Conservation (phyloP, 2,113 vertebrate genomes). For the Cyprinodon variegatus region DNA sequence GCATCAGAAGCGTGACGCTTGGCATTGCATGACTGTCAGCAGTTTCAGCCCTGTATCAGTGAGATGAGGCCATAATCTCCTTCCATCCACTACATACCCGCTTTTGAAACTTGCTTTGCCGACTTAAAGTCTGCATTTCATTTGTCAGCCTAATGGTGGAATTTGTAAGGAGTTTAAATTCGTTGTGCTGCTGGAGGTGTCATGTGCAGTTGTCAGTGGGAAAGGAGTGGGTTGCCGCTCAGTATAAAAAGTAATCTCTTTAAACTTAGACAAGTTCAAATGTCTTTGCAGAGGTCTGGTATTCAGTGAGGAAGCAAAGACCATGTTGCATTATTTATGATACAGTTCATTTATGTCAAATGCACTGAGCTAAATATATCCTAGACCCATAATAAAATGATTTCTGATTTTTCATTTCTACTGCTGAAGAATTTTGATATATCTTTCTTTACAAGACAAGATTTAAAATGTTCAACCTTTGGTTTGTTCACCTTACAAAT, state of each 20-base stretch:
- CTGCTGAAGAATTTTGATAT: neutral
- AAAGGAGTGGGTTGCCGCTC: slow-evolving; percentile 31
- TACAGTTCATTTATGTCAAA: slow-evolving; percentile 1
- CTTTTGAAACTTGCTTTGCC: slow-evolving; percentile 62
- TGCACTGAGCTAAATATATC: neutral
- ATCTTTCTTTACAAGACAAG: neutral
- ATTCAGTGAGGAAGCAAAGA: slow-evolving; percentile 10
- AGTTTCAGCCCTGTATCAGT: slow-evolving; percentile 49
- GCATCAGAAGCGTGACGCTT: slow-evolving; percentile 67
- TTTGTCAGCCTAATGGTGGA: slow-evolving; percentile 78
- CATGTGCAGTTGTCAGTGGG: slow-evolving; percentile 48
- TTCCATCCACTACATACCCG: slow-evolving; percentile 64
- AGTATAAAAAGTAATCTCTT: slow-evolving; percentile 55
- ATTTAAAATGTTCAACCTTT: neutral
- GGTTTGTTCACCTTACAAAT: neutral
- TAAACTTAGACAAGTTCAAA: slow-evolving; percentile 51
- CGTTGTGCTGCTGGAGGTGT: slow-evolving; percentile 55
- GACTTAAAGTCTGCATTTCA: slow-evolving; percentile 72
- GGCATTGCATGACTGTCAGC: slow-evolving; percentile 66
- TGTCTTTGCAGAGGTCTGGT: slow-evolving; percentile 12
- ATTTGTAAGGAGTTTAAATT: slow-evolving; percentile 75
- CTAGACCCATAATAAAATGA: neutral
- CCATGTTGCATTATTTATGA: slow-evolving; percentile 4
- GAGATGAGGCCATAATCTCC: slow-evolving; percentile 72
- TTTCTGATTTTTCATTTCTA: neutral